phyloP scores from a whole-genome alignment of 2,113 vertebrate genomes.

The Mungos mungo region DNA sequence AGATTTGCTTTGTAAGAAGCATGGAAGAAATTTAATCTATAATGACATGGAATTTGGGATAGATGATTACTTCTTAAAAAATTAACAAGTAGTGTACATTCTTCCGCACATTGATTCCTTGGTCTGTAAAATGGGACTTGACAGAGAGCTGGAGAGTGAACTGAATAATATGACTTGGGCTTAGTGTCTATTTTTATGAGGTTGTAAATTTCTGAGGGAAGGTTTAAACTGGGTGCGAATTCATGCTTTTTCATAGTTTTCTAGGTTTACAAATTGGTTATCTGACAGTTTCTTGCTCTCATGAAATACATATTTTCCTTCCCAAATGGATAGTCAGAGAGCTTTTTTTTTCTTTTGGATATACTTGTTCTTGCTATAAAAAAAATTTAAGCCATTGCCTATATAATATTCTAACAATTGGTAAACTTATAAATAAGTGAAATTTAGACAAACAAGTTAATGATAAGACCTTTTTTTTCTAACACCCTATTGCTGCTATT shows the following conservation, averaged over 20 bases:
- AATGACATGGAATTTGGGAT: background rate
- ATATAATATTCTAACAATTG: background rate
- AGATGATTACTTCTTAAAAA: background rate
- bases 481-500: background rate
- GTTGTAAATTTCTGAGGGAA: constrained; percentile 25
- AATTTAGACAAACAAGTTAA: background rate
- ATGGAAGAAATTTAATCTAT: background rate
- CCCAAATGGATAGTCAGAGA: background rate
- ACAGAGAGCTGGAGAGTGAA: background rate
- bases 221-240: background rate
- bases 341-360: background rate
- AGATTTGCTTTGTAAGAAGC: background rate
- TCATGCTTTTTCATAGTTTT: constrained; percentile 16
- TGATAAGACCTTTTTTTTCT: background rate
- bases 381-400: background rate
- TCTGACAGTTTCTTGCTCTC: constrained; percentile 5
- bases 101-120: background rate
- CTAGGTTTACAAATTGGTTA: constrained; percentile 35
- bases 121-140: background rate
- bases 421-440: background rate
- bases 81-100: background rate
- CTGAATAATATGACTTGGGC: background rate
- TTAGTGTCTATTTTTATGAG: background rate
- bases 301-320: background rate
- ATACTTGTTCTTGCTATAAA: background rate